Evolutionary conservation across 2,113 vertebrate genomes (phyloP).

Genomic region (Clarias macrocephalus): DNA sequence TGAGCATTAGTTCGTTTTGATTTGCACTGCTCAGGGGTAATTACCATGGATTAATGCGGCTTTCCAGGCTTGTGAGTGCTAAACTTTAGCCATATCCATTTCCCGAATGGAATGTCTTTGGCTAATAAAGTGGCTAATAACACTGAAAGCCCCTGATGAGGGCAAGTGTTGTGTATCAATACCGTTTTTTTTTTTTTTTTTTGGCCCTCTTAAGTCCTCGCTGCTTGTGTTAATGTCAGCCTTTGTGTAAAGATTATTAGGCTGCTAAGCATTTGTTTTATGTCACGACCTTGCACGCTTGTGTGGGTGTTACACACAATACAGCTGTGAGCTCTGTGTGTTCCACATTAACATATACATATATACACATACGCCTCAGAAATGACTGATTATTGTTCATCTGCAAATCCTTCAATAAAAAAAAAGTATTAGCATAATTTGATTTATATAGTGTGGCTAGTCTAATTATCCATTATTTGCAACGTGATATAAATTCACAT

Average conservation of each 20-base stretch:
- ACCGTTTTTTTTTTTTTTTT: constrained; percentile 24
- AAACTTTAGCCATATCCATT: constrained; percentile 72
- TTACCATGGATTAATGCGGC: constrained; percentile 76
- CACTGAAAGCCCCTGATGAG: constrained; percentile 55
- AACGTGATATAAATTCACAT: background rate
- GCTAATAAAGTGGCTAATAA: constrained; percentile 70
- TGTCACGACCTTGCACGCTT: background rate
- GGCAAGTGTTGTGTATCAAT: constrained; percentile 49
- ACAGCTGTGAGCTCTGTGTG: constrained; percentile 1
- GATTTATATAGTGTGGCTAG: background rate
- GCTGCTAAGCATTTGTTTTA: background rate
- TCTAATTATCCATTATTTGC: background rate
- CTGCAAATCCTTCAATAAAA: background rate
- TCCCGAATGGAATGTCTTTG: constrained; percentile 65
- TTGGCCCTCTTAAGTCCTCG: constrained; percentile 1
- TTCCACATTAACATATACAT: constrained; percentile 5
- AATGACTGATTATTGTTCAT: constrained; percentile 7
- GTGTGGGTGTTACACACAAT: constrained; percentile 18
- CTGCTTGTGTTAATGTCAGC: constrained; percentile 1
- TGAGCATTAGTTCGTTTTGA: constrained; percentile 76
- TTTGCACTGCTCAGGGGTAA: constrained; percentile 76
- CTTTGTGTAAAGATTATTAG: constrained; percentile 34
- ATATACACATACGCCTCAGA: background rate
- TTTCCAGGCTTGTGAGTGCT: constrained; percentile 64
- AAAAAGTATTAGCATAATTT: background rate